A percentile compares a stretch with the other conserved stretches of the same genome.
Conservation (phyloP, 2,113 vertebrate genomes). For the Gasterosteus nipponicus region DNA sequence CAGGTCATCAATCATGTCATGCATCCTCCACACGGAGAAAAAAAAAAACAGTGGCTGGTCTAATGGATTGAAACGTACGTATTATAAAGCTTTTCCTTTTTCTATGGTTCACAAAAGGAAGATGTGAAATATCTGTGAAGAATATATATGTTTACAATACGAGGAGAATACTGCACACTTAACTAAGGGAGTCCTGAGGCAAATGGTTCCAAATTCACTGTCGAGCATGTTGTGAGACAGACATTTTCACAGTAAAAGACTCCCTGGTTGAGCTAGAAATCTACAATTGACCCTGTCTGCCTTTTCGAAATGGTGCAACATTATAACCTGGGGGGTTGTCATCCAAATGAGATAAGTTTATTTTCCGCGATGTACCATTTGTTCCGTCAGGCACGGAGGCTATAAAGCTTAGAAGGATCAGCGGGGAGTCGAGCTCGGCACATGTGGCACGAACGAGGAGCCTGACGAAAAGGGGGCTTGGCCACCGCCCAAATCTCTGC, state of each 20-base stretch:
- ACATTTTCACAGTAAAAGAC: slow-evolving; percentile 74
- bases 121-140: slow-evolving; percentile 26
- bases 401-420: slow-evolving; percentile 88
- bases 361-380: slow-evolving; percentile 91
- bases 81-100: slow-evolving; percentile 21
- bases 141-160: slow-evolving; percentile 32
- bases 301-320: slow-evolving; percentile 84
- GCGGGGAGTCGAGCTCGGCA: slow-evolving; percentile 84
- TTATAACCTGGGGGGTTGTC: slow-evolving; percentile 93
- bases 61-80: slow-evolving; percentile 54
- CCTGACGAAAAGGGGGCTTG: slow-evolving; percentile 82
- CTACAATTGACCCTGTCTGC: slow-evolving; percentile 84
- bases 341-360: slow-evolving; percentile 97
- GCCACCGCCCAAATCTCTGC: slow-evolving; percentile 90
- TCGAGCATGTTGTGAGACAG: slow-evolving; percentile 69
- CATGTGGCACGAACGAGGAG: slow-evolving; percentile 83
- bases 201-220: slow-evolving; percentile 71
- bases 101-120: slow-evolving; percentile 31
- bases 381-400: slow-evolving; percentile 92
- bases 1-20: slow-evolving; percentile 79
- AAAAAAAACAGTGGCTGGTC: slow-evolving; percentile 27
- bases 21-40: slow-evolving; percentile 54
- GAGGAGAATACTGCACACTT: slow-evolving; percentile 32
- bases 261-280: slow-evolving; percentile 79
- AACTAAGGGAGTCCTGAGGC: slow-evolving; percentile 61